Evolutionary conservation across 2,113 vertebrate genomes (phyloP).

Genomic region (human): GRCh38 chr14:26326001-26326500

Average conservation of each 20-base stretch:
- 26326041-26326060: background rate
- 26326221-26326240: background rate
- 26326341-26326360: background rate
- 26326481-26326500: background rate
- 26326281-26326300: conserved; percentile 15
- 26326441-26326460: background rate
- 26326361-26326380: background rate
- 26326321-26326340: background rate
- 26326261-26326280: background rate
- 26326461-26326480: background rate
- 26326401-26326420: background rate
- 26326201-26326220: background rate
- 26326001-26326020: conserved; percentile 34
- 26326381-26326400: background rate
- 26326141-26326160: background rate
- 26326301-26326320: background rate
- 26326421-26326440: background rate
- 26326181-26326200: background rate
- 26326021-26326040: conserved; percentile 20
- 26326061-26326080: background rate
- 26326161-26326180: background rate
- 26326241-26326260: background rate
- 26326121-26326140: background rate
- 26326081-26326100: background rate
- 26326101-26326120: background rate